Evolutionary conservation across 1,140 invertebrate genomes (phyloP).

Genomic region (Nasonia vitripennis): DNA sequence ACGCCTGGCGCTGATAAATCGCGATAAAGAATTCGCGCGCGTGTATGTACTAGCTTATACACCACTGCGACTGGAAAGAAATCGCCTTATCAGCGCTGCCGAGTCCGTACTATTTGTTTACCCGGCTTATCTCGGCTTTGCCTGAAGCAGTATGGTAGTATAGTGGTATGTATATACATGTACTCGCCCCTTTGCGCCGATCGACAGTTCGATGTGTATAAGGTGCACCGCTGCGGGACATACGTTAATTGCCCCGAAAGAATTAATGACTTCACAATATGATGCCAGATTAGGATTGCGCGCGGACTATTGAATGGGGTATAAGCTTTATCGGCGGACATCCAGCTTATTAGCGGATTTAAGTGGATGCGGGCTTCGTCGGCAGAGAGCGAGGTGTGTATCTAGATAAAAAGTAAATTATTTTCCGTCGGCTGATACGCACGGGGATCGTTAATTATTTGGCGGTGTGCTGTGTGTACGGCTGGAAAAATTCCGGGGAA

Average conservation of each 20-base stretch:
- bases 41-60: not conserved
- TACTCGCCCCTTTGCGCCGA: no score
- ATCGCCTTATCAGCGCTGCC: no score
- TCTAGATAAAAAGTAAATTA: not conserved
- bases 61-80: no score
- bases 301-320: not conserved
- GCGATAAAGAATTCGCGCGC: conserved; percentile 22
- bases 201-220: not conserved
- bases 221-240: not conserved
- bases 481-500: not conserved
- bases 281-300: not conserved
- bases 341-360: conserved; percentile 4
- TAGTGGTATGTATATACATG: no score
- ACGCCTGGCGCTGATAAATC: not conserved
- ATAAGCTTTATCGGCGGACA: not conserved
- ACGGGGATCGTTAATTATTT: not conserved
- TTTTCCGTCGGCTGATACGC: not conserved
- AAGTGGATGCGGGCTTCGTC: not conserved
- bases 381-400: no score
- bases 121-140: no score
- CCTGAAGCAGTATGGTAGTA: no score
- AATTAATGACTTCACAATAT: conserved; percentile 7
- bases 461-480: no score
- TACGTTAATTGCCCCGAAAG: not conserved
- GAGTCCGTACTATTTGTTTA: no score